Evolutionary conservation across 2,113 vertebrate species (phyloP), one percentile per base, ranked within the genome.

Genomic region (Cinclus cinclus): DNA sequence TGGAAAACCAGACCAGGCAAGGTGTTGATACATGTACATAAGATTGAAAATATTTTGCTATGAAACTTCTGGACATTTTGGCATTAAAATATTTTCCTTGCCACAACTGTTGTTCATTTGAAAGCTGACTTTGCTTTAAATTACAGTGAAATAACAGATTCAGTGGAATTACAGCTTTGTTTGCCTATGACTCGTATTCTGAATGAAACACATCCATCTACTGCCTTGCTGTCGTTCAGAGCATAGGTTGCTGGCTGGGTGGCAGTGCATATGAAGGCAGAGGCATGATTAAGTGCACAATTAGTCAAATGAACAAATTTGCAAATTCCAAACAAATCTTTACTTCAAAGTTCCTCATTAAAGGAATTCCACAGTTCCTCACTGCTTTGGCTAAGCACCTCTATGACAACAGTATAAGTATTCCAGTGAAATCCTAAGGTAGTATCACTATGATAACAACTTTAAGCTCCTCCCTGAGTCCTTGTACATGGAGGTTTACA

Each of bases 121-220:
- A 86, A 93, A 53, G 16, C 2, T 67, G 56, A 67, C 33, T 65
- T 78, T 15, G 65, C 17, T 52, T 71, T 41, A 58, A 90, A 80
- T 49, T 31, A 41, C 11, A 24, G 0, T 59, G 44, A 69, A 81
- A 77, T 8, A 81, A 73, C 10, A 69, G 39, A 63, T 65, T 33
- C 3, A 6, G 37, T 56, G 21, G 20, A 53, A 31, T 76, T 63
- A 24, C 3, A 71, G 18, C 23, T 68, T 24, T 13, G 15, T 27
- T 62, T 8, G 11, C 35, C n/a, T 58, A 1, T 53, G 39, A 59
- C 15, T 87, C 0, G 0, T 44, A n/a, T 42, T 87, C 33, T 63
- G 33, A 76, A 68, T 63, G 59, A 63, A 94, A 63, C 15, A 21
- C 0, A 0, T 55, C 13, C 60, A 53, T 25, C 37, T 55, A 64